Base-by-base conservation (phyloP, 2,888 invertebrate genomes). In the Zootermopsis nevadensis region DNA sequence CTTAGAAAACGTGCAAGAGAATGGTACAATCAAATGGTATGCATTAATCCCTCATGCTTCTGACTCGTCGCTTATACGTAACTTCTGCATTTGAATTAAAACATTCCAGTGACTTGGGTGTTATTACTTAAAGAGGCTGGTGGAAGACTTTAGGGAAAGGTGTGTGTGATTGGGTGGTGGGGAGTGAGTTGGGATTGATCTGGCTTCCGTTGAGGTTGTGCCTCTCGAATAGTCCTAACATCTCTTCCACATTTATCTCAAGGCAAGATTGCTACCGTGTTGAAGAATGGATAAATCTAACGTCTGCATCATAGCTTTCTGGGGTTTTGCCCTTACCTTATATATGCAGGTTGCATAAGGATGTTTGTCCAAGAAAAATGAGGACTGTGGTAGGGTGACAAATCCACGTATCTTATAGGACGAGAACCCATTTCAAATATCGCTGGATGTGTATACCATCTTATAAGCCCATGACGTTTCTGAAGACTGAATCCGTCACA, bases 341-440 rank as follows among this genome's bases (percentile, higher is more conserved):
- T 60, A n/a, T 60, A 60, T 60, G 60, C 60, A 60, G 60, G n/a
- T 27, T 60, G 27, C 60, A 27, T 60, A 60, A 7, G n/a, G 27
- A 60, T 60, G 60, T 27, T 60, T 60, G 60, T 60, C 60, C 60
- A 60, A 60, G 60, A 60, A 60, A 60, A 60, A 60, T 60, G 60
- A 60, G n/a, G 60, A 10, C n/a, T 60, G 60, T 27, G 60, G 27
- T 27, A 24, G n/a, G 60, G 6, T 60, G 60, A 60, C 60, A 60
- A 60, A 60, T 60, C 60, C 60, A 60, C n/a, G 60, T 27, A 27
- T 8, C 60, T 60, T n/a, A 60, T 60, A 27, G 60, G n/a, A 60
- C 27, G 60, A 60, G 60, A 60, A 60, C n/a, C 2, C 60, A 27
- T 60, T 60, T 60, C 60, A 60, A 60, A 60, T 60, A 60, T 60